These are phyloP conservation scores for Drosophila gaucha DNA, from an alignment of 2,888 invertebrate species.

Conservation along the genomic window DNA sequence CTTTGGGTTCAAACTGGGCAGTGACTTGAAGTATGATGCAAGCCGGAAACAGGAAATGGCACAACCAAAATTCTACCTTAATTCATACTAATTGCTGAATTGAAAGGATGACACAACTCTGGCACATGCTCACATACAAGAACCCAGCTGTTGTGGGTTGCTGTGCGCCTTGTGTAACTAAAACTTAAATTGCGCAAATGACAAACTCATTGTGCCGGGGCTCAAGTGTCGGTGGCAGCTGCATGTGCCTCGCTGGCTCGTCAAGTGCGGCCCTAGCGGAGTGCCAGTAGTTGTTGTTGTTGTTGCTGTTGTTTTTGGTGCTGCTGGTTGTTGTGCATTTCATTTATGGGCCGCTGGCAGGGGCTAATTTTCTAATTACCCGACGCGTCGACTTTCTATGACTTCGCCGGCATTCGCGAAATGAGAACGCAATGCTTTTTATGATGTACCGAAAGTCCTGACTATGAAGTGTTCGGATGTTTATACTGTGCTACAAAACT, in stretches of 20 bases:
- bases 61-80: slow-evolving; percentile 42
- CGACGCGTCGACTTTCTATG: slow-evolving; percentile 71
- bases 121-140: not conserved
- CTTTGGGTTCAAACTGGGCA: slow-evolving; percentile 9
- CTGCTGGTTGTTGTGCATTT: slow-evolving; percentile 45
- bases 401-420: slow-evolving; percentile 55
- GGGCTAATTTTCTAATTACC: slow-evolving; percentile 77
- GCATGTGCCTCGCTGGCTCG: slow-evolving; percentile 56
- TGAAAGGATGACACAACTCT: slow-evolving; percentile 50
- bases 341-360: slow-evolving; percentile 68
- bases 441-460: slow-evolving; percentile 31
- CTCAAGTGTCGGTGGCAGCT: slow-evolving; percentile 67
- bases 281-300: slow-evolving; percentile 43
- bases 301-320: slow-evolving; percentile 23
- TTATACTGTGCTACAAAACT: slow-evolving; percentile 26
- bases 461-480: slow-evolving; percentile 38
- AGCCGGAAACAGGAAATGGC: slow-evolving; percentile 43
- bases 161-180: slow-evolving; percentile 22
- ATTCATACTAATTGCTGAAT: slow-evolving; percentile 56
- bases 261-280: slow-evolving; percentile 59
- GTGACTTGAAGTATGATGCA: slow-evolving; percentile 16
- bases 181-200: slow-evolving; percentile 56
- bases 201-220: slow-evolving; percentile 53
- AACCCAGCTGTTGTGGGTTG: slow-evolving; percentile 4
- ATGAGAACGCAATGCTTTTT: slow-evolving; percentile 63